phyloP scores from a whole-genome alignment of 35 echinoderm and acorn worm species.

The Strongylocentrotus purpuratus region DNA sequence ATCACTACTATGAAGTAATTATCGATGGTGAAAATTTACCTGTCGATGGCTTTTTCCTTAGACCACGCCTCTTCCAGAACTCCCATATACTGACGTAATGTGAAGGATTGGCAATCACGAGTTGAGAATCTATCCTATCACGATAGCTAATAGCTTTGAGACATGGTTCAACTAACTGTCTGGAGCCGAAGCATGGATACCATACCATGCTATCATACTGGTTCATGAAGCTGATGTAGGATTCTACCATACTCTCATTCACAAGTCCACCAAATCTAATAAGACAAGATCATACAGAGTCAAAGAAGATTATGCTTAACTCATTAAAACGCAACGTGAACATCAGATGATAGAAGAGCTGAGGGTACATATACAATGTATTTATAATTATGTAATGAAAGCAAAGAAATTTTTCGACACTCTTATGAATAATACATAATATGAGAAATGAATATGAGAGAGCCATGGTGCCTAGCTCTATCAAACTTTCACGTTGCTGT shows the following conservation, averaged over 20 bases:
- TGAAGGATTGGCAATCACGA: conserved; percentile 40
- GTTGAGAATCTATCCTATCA: neutral
- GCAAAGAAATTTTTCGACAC: neutral
- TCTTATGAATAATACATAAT: too few species aligned
- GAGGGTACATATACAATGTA: neutral
- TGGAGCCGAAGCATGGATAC: conserved; percentile 46
- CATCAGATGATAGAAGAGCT: too few species aligned
- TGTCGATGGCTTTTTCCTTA: conserved; percentile 56
- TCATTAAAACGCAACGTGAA: too few species aligned
- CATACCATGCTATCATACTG: conserved; percentile 49
- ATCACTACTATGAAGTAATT: neutral
- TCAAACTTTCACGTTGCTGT: too few species aligned
- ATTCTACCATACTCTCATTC: neutral
- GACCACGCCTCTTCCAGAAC: conserved; percentile 53
- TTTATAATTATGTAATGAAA: neutral
- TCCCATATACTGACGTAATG: conserved; percentile 46
- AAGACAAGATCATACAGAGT: neutral
- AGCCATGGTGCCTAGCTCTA: neutral
- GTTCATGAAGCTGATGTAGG: conserved; percentile 35
- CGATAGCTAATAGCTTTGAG: conserved; percentile 29
- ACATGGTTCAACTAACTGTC: conserved; percentile 12
- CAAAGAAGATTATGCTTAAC: neutral
- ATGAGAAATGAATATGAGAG: too few species aligned
- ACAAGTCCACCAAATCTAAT: conserved; percentile 40
- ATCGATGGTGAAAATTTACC: neutral